A percentile compares a stretch with the other conserved stretches of the same genome.
Evolutionary conservation across 1,140 invertebrate species (phyloP).

Genomic region (Pseudomyrmex sp.): DNA sequence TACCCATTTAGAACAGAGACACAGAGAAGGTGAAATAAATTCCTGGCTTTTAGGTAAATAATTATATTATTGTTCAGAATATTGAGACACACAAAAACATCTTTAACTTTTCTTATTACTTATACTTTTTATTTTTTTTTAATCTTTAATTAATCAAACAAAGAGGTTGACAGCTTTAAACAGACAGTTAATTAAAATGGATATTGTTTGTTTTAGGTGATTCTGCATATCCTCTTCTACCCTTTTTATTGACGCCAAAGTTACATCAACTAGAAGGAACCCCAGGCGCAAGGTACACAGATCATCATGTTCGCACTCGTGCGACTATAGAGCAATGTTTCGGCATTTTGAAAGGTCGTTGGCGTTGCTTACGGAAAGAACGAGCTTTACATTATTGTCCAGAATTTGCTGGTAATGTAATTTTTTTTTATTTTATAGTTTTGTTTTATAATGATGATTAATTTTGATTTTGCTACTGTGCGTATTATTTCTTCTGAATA

Average conservation of each 20-base stretch:
- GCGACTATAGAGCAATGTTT: not conserved
- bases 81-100: not conserved
- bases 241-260: not conserved
- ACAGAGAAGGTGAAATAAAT: slow-evolving; percentile 20
- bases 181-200: not conserved
- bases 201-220: slow-evolving; percentile 11
- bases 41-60: slow-evolving; percentile 11
- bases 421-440: not conserved
- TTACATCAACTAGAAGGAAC: slow-evolving; percentile 24
- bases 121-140: slow-evolving; percentile 5
- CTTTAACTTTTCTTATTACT: not conserved
- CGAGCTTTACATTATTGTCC: slow-evolving; percentile 27
- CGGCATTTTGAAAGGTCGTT: slow-evolving; percentile 2
- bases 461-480: not conserved
- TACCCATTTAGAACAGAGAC: slow-evolving; percentile 1
- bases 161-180: not conserved
- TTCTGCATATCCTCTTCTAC: slow-evolving; percentile 12
- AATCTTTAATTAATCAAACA: not conserved
- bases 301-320: slow-evolving; percentile 8
- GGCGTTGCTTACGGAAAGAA: slow-evolving; percentile 33
- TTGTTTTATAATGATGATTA: not conserved
- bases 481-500: no score
- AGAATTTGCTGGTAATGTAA: slow-evolving; percentile 17
- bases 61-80: slow-evolving; percentile 1
- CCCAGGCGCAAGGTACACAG: slow-evolving; percentile 3